phyloP scores from a whole-genome alignment of 1,140 invertebrate genomes.

The Rhizoglyphus robini region DNA sequence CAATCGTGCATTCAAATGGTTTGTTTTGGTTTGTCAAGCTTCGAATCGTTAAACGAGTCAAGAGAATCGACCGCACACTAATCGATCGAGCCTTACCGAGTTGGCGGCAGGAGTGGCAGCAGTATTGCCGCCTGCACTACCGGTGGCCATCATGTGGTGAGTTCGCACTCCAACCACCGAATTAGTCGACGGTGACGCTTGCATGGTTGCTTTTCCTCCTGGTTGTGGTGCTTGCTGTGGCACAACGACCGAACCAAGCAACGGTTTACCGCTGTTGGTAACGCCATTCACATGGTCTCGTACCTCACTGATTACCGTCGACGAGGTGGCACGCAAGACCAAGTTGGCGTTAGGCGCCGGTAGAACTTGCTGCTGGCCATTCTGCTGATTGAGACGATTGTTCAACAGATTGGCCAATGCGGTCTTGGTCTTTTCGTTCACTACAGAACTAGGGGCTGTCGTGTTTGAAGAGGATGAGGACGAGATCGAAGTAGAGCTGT shows the following conservation, averaged over 20 bases:
- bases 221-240: neutral
- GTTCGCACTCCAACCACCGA: neutral
- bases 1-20: too few relatives aligned
- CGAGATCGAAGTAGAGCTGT: neutral
- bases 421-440: constrained; percentile 85
- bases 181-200: neutral
- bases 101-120: too few relatives aligned
- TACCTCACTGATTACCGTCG: too few relatives aligned
- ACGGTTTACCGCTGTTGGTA: too few relatives aligned
- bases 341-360: too few relatives aligned
- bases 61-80: too few relatives aligned
- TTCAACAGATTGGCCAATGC: constrained; percentile 86
- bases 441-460: constrained; percentile 33
- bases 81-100: neutral
- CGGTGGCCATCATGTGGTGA: neutral
- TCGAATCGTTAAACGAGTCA: too few relatives aligned
- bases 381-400: constrained; percentile 53
- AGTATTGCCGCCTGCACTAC: neutral
- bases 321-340: neutral
- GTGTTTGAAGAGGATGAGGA: neutral
- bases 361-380: neutral
- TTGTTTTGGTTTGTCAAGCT: too few relatives aligned
- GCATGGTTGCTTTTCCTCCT: neutral
- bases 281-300: too few relatives aligned
- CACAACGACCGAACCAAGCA: too few relatives aligned